Evolutionary conservation across 2,797 vertebrate genomes (phyloP).

Genomic region (Ficedula albicollis): DNA sequence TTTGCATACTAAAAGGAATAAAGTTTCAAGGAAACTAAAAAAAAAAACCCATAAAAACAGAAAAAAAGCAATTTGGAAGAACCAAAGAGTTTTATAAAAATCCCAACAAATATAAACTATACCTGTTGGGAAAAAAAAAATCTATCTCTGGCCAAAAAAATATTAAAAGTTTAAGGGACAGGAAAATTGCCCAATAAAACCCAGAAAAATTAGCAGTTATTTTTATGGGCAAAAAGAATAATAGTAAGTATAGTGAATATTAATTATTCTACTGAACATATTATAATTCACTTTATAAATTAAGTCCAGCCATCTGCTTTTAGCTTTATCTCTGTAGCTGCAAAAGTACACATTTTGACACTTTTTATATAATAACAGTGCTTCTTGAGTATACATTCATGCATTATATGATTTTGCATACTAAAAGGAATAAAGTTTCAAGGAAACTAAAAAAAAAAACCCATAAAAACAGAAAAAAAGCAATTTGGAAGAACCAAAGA

Average conservation of each 20-base stretch:
- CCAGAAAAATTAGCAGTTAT: not conserved
- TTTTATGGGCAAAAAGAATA: not conserved
- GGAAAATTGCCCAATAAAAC: not conserved
- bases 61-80: not conserved
- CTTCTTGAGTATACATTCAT: not conserved
- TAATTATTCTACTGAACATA: not conserved
- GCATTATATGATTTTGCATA: not conserved
- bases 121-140: not conserved
- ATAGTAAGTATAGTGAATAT: not conserved
- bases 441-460: not conserved
- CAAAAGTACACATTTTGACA: not conserved
- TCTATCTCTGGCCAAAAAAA: accelerated
- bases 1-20: not conserved
- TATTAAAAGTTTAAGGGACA: not conserved
- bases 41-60: not conserved
- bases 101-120: not conserved
- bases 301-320: not conserved
- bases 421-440: not conserved
- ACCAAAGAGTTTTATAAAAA: not conserved
- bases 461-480: not conserved
- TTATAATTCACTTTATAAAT: not conserved
- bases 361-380: not conserved
- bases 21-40: not conserved
- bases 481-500: not conserved
- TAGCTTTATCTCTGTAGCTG: not conserved